phyloP scores from a whole-genome alignment of 1,140 invertebrate genomes.

The Drosophila subpulchrella region DNA sequence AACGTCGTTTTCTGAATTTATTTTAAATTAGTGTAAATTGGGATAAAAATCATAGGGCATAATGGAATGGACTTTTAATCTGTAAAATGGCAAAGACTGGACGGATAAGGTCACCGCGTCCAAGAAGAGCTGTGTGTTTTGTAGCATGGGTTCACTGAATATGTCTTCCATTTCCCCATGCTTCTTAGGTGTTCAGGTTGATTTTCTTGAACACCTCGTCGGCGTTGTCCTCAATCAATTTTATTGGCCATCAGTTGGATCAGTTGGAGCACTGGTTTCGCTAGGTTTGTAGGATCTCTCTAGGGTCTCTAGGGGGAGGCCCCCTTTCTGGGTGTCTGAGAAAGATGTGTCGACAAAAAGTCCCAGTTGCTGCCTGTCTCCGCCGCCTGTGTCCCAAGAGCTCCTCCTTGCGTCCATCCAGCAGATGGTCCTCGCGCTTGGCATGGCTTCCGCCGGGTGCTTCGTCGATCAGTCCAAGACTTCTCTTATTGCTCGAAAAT shows the following conservation, averaged over 20 bases:
- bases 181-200: conserved; percentile 51
- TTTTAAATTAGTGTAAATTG: too few species aligned
- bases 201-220: conserved; percentile 59
- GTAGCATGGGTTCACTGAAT: conserved; percentile 52
- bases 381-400: conserved; percentile 40
- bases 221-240: conserved; percentile 31
- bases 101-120: conserved; percentile 68
- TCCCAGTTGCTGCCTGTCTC: conserved; percentile 41
- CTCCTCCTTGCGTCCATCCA: conserved; percentile 35
- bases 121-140: conserved; percentile 70
- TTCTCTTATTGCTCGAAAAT: conserved; percentile 22
- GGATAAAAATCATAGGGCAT: too few species aligned
- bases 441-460: conserved; percentile 4
- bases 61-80: too few species aligned
- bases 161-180: conserved; percentile 50
- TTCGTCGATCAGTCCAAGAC: conserved; percentile 19
- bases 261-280: background rate
- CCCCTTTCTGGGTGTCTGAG: conserved; percentile 2
- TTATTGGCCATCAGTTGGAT: conserved; percentile 2
- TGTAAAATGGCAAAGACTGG: too few species aligned
- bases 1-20: too few species aligned
- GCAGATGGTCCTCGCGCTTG: conserved; percentile 51
- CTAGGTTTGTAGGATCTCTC: too few species aligned
- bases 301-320: too few species aligned
- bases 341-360: conserved; percentile 64